Evolutionary conservation across 2,888 invertebrate genomes (phyloP).

Genomic region (Seira ritae): DNA sequence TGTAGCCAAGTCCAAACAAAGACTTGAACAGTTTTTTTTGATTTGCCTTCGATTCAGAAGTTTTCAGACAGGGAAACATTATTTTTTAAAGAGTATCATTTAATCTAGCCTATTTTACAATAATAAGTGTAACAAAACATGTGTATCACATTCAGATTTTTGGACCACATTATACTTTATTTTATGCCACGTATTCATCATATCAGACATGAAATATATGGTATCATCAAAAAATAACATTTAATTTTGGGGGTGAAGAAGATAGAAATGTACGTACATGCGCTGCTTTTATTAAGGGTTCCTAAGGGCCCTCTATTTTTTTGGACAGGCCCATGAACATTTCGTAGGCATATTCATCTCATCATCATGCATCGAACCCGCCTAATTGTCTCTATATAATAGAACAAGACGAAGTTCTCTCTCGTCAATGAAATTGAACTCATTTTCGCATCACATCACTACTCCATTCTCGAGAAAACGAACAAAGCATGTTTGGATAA

Average conservation of each 20-base stretch:
- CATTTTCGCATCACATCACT: no score
- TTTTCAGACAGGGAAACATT: not conserved
- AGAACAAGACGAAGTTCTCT: not conserved
- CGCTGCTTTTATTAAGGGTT: not conserved
- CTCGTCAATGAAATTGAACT: slow-evolving; percentile 7
- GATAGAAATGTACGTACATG: not conserved
- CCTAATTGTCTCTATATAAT: not conserved
- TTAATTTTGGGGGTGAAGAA: not conserved
- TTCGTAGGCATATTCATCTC: not conserved
- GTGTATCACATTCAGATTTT: slow-evolving; percentile 1
- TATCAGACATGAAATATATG: not conserved
- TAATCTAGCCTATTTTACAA: slow-evolving; percentile 12
- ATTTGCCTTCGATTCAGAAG: not conserved
- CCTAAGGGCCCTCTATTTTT: not conserved
- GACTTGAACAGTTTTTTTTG: not conserved
- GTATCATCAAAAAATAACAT: not conserved
- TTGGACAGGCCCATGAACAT: not conserved
- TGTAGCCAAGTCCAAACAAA: not conserved
- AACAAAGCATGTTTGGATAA: no score
- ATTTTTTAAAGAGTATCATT: slow-evolving; percentile 1
- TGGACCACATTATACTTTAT: not conserved
- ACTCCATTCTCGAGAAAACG: no score
- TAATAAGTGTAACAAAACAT: not conserved
- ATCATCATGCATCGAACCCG: not conserved
- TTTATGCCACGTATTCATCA: not conserved